Evolutionary conservation across 1,140 invertebrate species (phyloP), one percentile per base, ranked within the genome.

Genomic region (Drosophila arizonae): DNA sequence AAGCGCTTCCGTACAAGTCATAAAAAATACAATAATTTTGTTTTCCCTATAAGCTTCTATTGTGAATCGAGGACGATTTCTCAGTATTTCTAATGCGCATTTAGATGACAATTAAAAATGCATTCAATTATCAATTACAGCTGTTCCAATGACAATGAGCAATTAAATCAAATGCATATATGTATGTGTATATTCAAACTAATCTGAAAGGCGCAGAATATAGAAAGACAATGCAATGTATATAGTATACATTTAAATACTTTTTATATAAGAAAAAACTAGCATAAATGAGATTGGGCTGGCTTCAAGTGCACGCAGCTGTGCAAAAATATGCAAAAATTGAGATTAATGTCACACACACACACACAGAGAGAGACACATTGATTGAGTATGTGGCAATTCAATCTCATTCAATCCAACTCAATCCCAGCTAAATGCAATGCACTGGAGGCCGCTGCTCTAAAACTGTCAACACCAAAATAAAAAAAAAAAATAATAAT

Each of bases 291-390:
- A 13, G 52, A 48, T 28, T 45, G 26, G 15, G 46, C 36, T n/a
- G 62, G 21, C 57, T 56, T 69, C 57, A 72, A 72, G 70, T 72
- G 70, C 69, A 67, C 63, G 64, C 82, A 87, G 78, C 82, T 86
- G 82, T 78, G 82, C 75, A 46, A 57, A 79, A 68, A 74, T 86
- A 86, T 86, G 79, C 75, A 87, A 78, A 85, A 81, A 86, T 76
- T 58, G 54, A 81, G 81, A 86, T 86, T 87, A 87, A 87, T 86
- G 81, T 86, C 81, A 45, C 39, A 58, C 17, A 43, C 39, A 26
- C 41, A 28, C 39, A 45, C 41, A 45, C 21, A 2, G 5, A 33
- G 6, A 24, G 13, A 71, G 21, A 54, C 33, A 39, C 64, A 30
- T 10, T 46, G 51, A 36, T 55, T 55, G 39, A 57, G 61, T 48